Conservation (phyloP, 2,113 vertebrate genomes). For the Corydoras maculifer region DNA sequence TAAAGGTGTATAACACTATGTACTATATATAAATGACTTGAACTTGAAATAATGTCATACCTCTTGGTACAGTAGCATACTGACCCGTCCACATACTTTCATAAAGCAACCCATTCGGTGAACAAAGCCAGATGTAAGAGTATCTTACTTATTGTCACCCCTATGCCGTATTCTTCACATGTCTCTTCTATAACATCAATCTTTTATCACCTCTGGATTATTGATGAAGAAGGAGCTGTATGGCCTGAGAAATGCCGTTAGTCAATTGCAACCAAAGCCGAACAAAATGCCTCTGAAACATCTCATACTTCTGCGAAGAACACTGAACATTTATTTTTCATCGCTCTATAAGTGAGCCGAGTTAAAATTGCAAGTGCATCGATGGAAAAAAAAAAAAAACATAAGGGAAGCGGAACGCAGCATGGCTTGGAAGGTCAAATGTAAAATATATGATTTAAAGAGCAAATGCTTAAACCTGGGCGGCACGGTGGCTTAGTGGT, state of each 20-base stretch:
- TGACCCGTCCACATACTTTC: too few relatives aligned
- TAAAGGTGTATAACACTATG: too few relatives aligned
- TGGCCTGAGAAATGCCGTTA: slow-evolving; percentile 36
- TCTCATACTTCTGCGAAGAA: slow-evolving; percentile 28
- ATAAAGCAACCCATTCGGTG: too few relatives aligned
- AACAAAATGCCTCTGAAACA: slow-evolving; percentile 48
- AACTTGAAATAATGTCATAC: too few relatives aligned
- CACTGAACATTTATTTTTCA: slow-evolving; percentile 18
- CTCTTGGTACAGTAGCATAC: too few relatives aligned
- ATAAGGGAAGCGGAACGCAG: too few relatives aligned
- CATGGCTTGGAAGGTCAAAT: too few relatives aligned
- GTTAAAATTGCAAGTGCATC: slow-evolving; percentile 8
- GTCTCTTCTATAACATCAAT: slow-evolving; percentile 43
- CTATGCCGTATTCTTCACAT: slow-evolving; percentile 40
- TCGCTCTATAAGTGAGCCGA: slow-evolving; percentile 13
- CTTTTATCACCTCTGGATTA: slow-evolving; percentile 48
- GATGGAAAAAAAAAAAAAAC: neutral
- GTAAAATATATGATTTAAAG: too few relatives aligned
- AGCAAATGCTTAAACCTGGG: too few relatives aligned
- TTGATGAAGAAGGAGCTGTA: slow-evolving; percentile 48
- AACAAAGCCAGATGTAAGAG: too few relatives aligned
- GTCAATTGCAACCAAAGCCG: slow-evolving; percentile 44
- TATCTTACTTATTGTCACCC: slow-evolving; percentile 27
- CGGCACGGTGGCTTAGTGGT: too few relatives aligned
- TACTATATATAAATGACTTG: too few relatives aligned